Percentiles rank a stretch among this genome's conserved stretches.
Conservation (phyloP, 2,888 invertebrate genomes). For the Amaurobius ferox region DNA sequence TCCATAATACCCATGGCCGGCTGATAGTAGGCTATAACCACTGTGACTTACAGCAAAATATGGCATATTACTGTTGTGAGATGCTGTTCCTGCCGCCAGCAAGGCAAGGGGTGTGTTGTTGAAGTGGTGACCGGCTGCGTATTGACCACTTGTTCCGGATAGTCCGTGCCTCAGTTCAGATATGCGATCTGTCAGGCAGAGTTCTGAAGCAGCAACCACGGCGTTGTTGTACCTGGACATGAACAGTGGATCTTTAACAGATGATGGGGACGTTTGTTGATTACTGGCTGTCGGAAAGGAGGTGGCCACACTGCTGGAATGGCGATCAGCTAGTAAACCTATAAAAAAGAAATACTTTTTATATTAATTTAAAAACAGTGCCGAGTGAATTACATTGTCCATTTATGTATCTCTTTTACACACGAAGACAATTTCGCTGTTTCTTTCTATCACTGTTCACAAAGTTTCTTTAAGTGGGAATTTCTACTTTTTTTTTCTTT, state of each 20-base stretch:
- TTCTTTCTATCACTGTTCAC: no score
- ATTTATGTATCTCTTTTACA: no score
- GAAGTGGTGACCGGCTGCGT: constrained; percentile 26
- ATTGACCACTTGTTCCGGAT: constrained; percentile 41
- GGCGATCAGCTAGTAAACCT: constrained; percentile 49
- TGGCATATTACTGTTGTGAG: constrained; percentile 36
- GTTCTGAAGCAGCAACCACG: constrained; percentile 65
- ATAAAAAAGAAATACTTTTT: not conserved
- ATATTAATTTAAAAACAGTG: no score
- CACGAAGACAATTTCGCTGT: no score
- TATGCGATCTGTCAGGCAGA: constrained; percentile 69
- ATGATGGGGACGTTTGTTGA: constrained; percentile 58
- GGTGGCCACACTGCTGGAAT: constrained; percentile 31
- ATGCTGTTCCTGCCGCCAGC: constrained; percentile 15
- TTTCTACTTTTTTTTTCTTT: no score
- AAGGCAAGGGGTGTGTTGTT: constrained; percentile 56
- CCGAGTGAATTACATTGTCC: no score
- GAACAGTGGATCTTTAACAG: constrained; percentile 62
- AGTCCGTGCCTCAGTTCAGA: constrained; percentile 70
- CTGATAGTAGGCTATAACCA: constrained; percentile 71
- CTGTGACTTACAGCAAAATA: constrained; percentile 70
- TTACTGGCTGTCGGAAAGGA: constrained; percentile 21
- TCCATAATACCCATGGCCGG: constrained; percentile 73
- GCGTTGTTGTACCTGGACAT: constrained; percentile 62
- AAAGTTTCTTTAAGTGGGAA: no score